phyloP scores from a whole-genome alignment of 2,888 invertebrate genomes.

The Ophraella communa region DNA sequence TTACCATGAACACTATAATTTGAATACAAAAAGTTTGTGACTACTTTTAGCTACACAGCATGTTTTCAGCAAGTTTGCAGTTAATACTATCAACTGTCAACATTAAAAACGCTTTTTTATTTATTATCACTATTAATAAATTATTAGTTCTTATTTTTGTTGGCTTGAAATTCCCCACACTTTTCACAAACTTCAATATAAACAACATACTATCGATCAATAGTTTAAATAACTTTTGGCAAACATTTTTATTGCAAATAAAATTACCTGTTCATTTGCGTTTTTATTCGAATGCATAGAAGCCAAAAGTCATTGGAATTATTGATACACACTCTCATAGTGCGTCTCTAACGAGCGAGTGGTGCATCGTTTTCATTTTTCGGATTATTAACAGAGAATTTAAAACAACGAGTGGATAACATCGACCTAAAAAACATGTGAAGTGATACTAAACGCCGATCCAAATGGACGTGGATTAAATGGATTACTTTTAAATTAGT shows the following conservation, averaged over 20 bases:
- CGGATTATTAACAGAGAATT: neutral
- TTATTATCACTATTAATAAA: too few species aligned
- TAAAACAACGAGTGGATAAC: conserved; percentile 25
- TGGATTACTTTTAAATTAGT: conserved; percentile 15
- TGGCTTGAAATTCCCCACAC: neutral
- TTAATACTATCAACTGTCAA: too few species aligned
- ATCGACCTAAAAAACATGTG: conserved; percentile 27
- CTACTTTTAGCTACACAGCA: too few species aligned
- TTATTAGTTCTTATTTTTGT: too few species aligned
- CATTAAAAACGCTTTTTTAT: too few species aligned
- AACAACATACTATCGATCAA: neutral
- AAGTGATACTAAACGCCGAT: conserved; percentile 12
- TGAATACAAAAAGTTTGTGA: too few species aligned
- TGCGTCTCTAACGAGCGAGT: neutral
- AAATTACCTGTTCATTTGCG: too few species aligned
- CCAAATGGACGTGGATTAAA: conserved; percentile 8
- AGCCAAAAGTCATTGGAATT: neutral
- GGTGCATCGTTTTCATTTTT: neutral
- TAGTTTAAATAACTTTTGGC: neutral
- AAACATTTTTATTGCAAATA: neutral
- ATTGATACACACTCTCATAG: neutral
- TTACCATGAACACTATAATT: too few species aligned
- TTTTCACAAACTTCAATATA: neutral
- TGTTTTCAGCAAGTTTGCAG: too few species aligned
- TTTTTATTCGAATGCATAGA: neutral